Percentiles rank a stretch among this genome's conserved stretches.
These are phyloP conservation scores for Neoitamus cyanurus DNA, from an alignment of 2,888 invertebrate genomes.

Conservation along the genomic window DNA sequence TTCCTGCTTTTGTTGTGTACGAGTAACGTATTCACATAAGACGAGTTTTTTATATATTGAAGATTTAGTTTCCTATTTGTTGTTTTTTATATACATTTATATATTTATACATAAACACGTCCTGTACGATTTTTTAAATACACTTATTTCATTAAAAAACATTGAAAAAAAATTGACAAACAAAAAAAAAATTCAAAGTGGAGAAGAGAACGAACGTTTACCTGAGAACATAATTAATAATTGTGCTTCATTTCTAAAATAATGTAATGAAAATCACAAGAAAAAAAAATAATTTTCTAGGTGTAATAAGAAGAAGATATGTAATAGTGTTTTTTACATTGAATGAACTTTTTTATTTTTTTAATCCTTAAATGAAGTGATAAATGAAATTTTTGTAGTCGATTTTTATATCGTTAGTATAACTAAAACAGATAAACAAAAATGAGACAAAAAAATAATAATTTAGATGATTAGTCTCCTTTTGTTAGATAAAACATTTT, in stretches of 20 bases:
- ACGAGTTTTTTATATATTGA: constrained; percentile 1
- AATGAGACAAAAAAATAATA: constrained; percentile 20
- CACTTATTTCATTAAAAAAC: constrained; percentile 10
- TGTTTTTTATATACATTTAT: constrained; percentile 22
- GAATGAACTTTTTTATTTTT: constrained; percentile 43
- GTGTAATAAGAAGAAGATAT: constrained; percentile 26
- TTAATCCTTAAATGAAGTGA: constrained; percentile 45
- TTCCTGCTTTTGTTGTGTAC: not conserved
- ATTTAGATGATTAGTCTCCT: constrained; percentile 40
- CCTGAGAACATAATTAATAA: constrained; percentile 35
- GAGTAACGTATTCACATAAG: not conserved
- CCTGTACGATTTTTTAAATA: constrained; percentile 25
- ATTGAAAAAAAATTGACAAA: not conserved
- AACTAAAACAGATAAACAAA: constrained; percentile 13
- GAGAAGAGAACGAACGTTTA: constrained; percentile 27
- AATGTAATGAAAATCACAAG: constrained; percentile 3
- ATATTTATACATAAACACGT: constrained; percentile 28
- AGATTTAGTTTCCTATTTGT: constrained; percentile 33
- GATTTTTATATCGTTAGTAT: constrained; percentile 43
- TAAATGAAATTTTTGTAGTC: constrained; percentile 44
- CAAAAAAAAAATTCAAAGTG: not conserved
- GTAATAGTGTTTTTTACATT: constrained; percentile 42
- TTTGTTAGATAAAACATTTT: constrained; percentile 41
- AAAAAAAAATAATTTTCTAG: constrained; percentile 36
- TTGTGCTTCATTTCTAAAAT: constrained; percentile 38